phyloP scores from a whole-genome alignment of 1,140 invertebrate genomes.

The Brachionus rotundiformis region DNA sequence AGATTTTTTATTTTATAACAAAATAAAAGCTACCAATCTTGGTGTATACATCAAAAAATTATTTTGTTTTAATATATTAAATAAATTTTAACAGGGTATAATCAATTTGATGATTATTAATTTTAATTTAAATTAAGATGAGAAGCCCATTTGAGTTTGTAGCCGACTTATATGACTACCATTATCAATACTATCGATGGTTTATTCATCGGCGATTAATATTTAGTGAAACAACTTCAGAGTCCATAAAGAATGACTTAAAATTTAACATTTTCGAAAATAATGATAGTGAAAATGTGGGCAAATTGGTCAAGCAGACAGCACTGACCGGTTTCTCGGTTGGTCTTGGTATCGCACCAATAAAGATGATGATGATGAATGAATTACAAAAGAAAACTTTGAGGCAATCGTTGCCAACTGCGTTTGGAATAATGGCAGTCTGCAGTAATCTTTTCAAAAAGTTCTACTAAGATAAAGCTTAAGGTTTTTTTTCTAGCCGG shows the following conservation, averaged over 20 bases:
- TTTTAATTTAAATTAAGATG: slow-evolving; percentile 9
- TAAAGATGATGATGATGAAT: not conserved
- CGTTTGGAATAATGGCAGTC: slow-evolving; percentile 2
- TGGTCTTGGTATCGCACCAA: slow-evolving; percentile 12
- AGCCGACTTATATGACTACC: slow-evolving; percentile 31
- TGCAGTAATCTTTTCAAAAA: slow-evolving; percentile 1
- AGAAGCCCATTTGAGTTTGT: slow-evolving; percentile 35
- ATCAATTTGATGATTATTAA: not conserved
- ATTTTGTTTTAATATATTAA: not conserved
- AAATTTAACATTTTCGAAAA: slow-evolving; percentile 40
- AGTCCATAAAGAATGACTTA: not conserved
- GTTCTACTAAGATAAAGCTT: too few relatives aligned
- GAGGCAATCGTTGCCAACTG: not conserved
- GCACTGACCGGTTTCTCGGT: not conserved
- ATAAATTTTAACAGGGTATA: too few relatives aligned
- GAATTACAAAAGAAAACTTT: slow-evolving; percentile 9
- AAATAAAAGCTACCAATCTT: not conserved
- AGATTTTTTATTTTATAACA: not conserved
- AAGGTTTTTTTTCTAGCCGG: slow-evolving; percentile 19
- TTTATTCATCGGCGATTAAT: slow-evolving; percentile 22
- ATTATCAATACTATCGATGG: slow-evolving; percentile 42
- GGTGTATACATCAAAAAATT: not conserved
- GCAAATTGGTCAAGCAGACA: slow-evolving; percentile 29
- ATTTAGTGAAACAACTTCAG: slow-evolving; percentile 3
- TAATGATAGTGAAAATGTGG: slow-evolving; percentile 48